These are phyloP conservation scores for Myopa testacea DNA, from an alignment of 2,888 invertebrate species.

Conservation along the genomic window DNA sequence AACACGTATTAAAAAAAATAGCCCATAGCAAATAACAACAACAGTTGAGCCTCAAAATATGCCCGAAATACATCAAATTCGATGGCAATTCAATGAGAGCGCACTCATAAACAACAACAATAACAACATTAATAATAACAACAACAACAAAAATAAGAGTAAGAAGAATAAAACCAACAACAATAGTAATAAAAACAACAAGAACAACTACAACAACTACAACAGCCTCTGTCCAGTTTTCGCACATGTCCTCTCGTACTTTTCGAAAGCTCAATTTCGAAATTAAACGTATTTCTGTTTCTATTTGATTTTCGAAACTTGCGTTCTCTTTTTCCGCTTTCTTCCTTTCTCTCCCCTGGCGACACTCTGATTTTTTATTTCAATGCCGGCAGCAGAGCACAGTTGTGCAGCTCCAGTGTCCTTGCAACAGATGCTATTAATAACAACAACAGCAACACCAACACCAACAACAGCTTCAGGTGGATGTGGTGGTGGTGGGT, in stretches of 20 bases:
- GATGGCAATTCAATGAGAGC: background rate
- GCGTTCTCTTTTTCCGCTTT: too few species aligned
- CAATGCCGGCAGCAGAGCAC: background rate
- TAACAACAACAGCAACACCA: background rate
- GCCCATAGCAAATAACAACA: too few species aligned
- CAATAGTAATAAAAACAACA: background rate
- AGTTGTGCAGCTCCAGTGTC: background rate
- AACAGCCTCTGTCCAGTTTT: too few species aligned
- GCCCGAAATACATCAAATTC: background rate
- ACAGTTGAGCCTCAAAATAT: too few species aligned
- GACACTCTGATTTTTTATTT: background rate
- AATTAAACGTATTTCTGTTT: background rate
- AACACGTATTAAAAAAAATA: too few species aligned
- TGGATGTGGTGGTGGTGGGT: background rate
- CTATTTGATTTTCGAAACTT: conserved; percentile 3
- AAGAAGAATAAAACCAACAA: background rate
- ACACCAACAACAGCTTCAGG: background rate
- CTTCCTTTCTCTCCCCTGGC: too few species aligned
- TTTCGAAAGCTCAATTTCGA: background rate
- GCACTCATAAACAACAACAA: background rate
- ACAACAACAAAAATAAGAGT: too few species aligned
- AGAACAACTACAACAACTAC: background rate
- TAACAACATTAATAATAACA: background rate
- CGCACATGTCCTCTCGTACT: too few species aligned
- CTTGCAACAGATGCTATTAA: background rate